Evolutionary conservation across 2,113 vertebrate species (phyloP).

Genomic region (Martes martes): DNA sequence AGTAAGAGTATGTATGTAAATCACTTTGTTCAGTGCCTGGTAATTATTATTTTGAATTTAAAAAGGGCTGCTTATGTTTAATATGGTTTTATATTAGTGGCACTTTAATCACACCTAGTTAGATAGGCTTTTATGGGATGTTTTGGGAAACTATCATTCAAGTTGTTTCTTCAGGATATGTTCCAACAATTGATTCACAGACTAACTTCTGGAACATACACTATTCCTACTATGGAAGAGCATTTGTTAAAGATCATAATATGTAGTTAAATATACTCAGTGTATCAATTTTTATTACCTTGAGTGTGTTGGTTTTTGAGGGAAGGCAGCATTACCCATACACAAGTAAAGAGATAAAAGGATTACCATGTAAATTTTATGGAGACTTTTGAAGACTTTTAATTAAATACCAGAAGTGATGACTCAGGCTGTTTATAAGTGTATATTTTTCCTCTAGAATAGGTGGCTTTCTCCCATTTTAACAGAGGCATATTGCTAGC

Average conservation of each 20-base stretch:
- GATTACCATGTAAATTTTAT: neutral
- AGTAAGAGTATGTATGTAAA: neutral
- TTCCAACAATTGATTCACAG: neutral
- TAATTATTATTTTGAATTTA: conserved; percentile 26
- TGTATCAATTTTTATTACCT: neutral
- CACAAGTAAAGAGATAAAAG: neutral
- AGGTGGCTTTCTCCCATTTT: neutral
- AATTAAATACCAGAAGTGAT: conserved; percentile 29
- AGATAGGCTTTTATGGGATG: neutral
- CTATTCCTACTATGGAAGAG: neutral
- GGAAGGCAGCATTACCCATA: neutral
- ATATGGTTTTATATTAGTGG: neutral
- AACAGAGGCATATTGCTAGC: neutral
- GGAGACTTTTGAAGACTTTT: conserved; percentile 8
- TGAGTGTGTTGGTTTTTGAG: neutral
- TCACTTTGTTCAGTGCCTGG: neutral
- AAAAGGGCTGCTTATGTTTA: conserved; percentile 31
- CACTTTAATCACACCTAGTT: neutral
- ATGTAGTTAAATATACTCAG: neutral
- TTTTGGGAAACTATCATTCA: conserved; percentile 12
- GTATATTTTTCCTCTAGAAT: neutral
- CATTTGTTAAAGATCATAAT: neutral
- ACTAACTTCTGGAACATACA: conserved; percentile 2
- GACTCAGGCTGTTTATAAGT: neutral
- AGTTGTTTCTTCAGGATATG: conserved; percentile 23